Percentiles rank a stretch among this genome's conserved stretches.
phyloP scores from a whole-genome alignment of 2,113 vertebrate genomes.

The Ciconia stormi region DNA sequence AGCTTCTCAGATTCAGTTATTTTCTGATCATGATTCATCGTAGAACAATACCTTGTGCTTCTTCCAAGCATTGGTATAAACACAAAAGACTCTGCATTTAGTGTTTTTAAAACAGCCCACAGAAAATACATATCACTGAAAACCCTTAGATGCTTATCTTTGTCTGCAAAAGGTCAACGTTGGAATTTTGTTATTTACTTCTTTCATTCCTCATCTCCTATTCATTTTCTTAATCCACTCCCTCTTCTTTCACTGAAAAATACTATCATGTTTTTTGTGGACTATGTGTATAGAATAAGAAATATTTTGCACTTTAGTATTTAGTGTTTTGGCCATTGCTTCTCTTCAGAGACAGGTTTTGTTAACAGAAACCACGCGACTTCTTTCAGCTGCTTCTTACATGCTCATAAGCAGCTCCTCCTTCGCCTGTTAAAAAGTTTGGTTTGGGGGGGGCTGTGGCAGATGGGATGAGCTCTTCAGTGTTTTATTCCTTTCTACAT shows the following conservation, averaged over 20 bases:
- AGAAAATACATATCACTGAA: background rate
- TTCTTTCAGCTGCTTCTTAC: background rate
- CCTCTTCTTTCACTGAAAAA: background rate
- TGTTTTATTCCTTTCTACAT: background rate
- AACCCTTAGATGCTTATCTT: background rate
- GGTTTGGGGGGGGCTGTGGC: background rate
- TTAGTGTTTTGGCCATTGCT: background rate
- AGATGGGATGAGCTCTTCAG: background rate
- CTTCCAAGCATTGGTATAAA: background rate
- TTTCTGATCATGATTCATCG: background rate
- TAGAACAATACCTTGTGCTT: background rate
- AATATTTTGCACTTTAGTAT: background rate
- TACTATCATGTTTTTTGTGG: background rate
- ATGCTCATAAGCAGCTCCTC: background rate
- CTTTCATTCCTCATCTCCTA: background rate
- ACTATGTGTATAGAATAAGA: background rate
- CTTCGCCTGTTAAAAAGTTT: background rate
- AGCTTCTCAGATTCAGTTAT: background rate
- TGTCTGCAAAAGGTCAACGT: background rate
- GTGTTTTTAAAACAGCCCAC: background rate
- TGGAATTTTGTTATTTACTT: background rate
- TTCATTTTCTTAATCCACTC: background rate
- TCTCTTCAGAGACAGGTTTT: background rate
- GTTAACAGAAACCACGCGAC: background rate
- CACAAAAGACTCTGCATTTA: background rate